Evolutionary conservation across 1,140 invertebrate genomes (phyloP), one percentile per base, ranked within the genome.

Genomic region (Nebria ingens): DNA sequence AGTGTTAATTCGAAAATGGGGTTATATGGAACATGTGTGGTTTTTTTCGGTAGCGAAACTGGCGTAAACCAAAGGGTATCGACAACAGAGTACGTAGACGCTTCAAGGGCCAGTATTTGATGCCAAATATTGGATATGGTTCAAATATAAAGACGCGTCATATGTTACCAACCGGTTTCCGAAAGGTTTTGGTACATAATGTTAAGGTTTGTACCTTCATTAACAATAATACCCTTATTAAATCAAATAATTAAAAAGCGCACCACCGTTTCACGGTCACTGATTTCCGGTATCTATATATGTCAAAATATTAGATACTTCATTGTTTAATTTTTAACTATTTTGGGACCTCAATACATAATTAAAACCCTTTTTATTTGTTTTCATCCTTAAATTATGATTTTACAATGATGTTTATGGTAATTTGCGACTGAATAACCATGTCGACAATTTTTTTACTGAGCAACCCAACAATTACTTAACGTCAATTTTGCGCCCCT

Each of bases 71-170:
- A 0, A 92, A 92, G 71, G 67, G 97, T 96, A 99, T 99, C 79
- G 97, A 99, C 76, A 99, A 99, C 84, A 85, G 96, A 78, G 96
- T 99, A 9, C 84, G 97, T 62, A 87, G 97, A 68, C 82, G 94
- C 61, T 99, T 99, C 78, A 99, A 98, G 85, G 97, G 97, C 20
- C 93, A 98, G 71, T 95, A 89, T 69, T 77, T 93, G 74, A 99
- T 99, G 97, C 97, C 97, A 42, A 96, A 89, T 68, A 97, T 99
- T 77, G 97, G 97, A 86, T 99, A 98, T 74, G 96, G 97, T 66
- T 93, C 92, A 60, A 90, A 88, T 69, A 89, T 91, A 69, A 90
- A 87, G 65, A 97, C 93, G 34, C 86, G 85, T 71, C 93, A 98
- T 71, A 91, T 98, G 85, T 82, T 98, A 38, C 96, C 95, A 40